Base-by-base conservation (phyloP, 2,888 invertebrate genomes). In the Apodemia zela region DNA sequence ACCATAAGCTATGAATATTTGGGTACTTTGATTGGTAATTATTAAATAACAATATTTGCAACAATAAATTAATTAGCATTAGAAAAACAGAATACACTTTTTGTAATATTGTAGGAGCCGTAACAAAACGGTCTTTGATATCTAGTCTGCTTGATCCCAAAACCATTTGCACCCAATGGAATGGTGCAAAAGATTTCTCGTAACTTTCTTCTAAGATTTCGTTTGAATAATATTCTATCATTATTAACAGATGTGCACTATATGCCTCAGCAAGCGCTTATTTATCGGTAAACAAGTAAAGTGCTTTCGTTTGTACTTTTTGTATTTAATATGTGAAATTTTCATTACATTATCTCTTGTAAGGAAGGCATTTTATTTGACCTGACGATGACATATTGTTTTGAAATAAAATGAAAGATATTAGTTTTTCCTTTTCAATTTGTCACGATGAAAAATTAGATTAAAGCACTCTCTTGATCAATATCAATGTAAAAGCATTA, bases 161-260 rank as follows among this genome's bases (percentile, higher is more conserved):
- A 49, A 18, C 10, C 17, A 17, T 18, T 49, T 49, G 49, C 4
- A 49, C n/a, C n/a, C 10, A 10, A 10, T 51, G 49, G 3, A 51
- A 10, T 0, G 51, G 21, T 7, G 51, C 51, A 51, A 51, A 51
- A 21, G 51, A 4, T 51, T 51, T 21, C 21, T 51, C 51, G 10
- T 51, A 51, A 21, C 51, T 51, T 51, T 51, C 18, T 51, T 51
- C 51, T 18, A 51, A 18, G 11, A 51, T 51, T 51, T 51, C 51
- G 11, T 51, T 18, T 10, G 51, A 51, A 21, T 17, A 17, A 51
- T 21, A 51, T 51, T 51, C 51, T 4, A 3, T 18, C 51, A 51
- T 51, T 38, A 10, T 38, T 13, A 13, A 13, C 11, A 1, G 10
- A 11, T 10, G 3, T 38, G 13, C 11, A 38, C 10, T 38, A 3